Conservation (phyloP, 2,113 vertebrate genomes). For the Dasypus novemcinctus region DNA sequence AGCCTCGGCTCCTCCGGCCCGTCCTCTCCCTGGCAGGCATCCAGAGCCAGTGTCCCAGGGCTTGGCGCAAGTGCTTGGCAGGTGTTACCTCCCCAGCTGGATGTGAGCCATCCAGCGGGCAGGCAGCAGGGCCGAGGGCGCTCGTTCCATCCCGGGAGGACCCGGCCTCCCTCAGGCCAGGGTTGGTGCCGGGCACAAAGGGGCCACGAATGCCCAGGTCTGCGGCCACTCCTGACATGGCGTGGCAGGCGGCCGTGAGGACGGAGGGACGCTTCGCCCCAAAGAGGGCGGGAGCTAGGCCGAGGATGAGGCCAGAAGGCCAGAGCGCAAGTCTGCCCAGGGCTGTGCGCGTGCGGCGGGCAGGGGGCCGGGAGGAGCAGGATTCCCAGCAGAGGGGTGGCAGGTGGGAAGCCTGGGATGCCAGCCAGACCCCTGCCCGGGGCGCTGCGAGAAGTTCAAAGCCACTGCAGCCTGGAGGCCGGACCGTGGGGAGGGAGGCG, state of each 20-base stretch:
- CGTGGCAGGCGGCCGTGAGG: no score
- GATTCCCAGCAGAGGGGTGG: not conserved
- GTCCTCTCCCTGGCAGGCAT: not conserved
- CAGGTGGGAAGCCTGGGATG: not conserved
- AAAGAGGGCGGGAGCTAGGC: not conserved
- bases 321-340: not conserved
- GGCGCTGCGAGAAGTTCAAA: not conserved
- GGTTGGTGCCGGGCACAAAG: not conserved
- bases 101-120: not conserved
- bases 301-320: not conserved
- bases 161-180: not conserved
- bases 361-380: accelerated
- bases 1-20: not conserved
- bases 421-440: no score
- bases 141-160: not conserved
- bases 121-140: accelerated
- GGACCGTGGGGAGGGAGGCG: not conserved
- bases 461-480: not conserved
- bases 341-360: not conserved
- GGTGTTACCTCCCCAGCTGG: not conserved
- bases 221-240: not conserved
- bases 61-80: not conserved
- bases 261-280: not conserved
- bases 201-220: not conserved
- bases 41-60: not conserved